Conservation (phyloP, 1,140 invertebrate species). For the Trichonephila inaurata region DNA sequence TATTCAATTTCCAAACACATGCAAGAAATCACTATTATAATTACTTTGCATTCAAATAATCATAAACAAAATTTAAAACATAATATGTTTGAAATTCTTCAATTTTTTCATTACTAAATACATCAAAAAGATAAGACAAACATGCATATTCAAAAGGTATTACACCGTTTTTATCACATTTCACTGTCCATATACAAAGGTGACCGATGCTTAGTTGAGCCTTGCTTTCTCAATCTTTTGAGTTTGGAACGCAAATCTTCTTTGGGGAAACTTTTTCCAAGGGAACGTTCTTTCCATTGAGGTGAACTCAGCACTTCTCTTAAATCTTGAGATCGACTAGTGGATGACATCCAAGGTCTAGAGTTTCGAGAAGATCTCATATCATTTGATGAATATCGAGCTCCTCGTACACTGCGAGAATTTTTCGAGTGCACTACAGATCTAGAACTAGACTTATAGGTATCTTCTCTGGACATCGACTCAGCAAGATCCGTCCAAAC, state of each 20-base stretch:
- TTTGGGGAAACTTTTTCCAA: neutral
- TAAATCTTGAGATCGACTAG: neutral
- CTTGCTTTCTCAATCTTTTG: conserved; percentile 42
- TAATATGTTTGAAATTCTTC: too few relatives aligned
- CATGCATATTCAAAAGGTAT: too few relatives aligned
- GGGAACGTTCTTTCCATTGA: too few relatives aligned
- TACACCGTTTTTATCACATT: neutral
- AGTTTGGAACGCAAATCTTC: conserved; percentile 57
- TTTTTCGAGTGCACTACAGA: neutral
- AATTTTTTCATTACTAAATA: too few relatives aligned
- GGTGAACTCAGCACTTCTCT: neutral
- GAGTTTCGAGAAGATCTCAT: neutral
- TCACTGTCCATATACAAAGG: conserved; percentile 54
- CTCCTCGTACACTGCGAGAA: neutral
- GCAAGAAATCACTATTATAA: too few relatives aligned
- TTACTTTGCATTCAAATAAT: too few relatives aligned
- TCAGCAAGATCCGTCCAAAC: conserved; percentile 57
- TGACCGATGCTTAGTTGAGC: conserved; percentile 35
- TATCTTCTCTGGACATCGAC: conserved; percentile 32
- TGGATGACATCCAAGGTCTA: neutral
- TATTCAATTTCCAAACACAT: too few relatives aligned
- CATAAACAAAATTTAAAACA: too few relatives aligned
- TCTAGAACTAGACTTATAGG: neutral
- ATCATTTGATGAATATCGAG: neutral
- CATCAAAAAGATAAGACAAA: too few relatives aligned